phyloP scores from a whole-genome alignment of 2,797 vertebrate genomes.

The Myotis myotis region DNA sequence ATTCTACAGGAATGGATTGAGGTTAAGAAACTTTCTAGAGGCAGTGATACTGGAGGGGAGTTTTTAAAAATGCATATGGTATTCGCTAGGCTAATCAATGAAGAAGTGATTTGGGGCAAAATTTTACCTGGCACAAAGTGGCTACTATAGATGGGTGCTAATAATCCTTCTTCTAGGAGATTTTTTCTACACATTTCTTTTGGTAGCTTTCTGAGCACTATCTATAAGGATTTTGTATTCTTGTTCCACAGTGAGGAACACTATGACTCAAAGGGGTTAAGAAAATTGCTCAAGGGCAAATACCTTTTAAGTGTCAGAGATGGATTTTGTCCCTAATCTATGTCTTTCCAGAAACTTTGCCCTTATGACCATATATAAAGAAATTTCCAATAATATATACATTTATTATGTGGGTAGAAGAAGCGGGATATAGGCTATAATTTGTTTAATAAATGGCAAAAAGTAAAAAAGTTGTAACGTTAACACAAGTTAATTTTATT shows the following conservation, averaged over 20 bases:
- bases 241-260: not conserved
- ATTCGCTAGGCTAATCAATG: not conserved
- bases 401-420: not conserved
- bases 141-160: not conserved
- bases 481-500: not conserved
- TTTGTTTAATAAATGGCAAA: slow-evolving; percentile 11
- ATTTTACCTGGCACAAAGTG: not conserved
- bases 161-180: not conserved
- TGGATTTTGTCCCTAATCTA: not conserved
- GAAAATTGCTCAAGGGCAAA: not conserved
- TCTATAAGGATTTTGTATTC: not conserved
- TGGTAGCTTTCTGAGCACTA: not conserved
- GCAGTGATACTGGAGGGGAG: not conserved
- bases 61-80: not conserved
- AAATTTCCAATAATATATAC: not conserved
- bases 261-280: not conserved
- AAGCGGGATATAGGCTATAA: not conserved
- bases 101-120: not conserved
- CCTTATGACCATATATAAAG: not conserved
- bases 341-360: not conserved
- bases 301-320: not conserved
- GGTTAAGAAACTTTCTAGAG: not conserved
- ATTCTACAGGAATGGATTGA: not conserved
- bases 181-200: not conserved
- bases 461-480: not conserved